These are phyloP conservation scores for Numenius arquata DNA, from an alignment of 2,113 vertebrate genomes.

Conservation along the genomic window DNA sequence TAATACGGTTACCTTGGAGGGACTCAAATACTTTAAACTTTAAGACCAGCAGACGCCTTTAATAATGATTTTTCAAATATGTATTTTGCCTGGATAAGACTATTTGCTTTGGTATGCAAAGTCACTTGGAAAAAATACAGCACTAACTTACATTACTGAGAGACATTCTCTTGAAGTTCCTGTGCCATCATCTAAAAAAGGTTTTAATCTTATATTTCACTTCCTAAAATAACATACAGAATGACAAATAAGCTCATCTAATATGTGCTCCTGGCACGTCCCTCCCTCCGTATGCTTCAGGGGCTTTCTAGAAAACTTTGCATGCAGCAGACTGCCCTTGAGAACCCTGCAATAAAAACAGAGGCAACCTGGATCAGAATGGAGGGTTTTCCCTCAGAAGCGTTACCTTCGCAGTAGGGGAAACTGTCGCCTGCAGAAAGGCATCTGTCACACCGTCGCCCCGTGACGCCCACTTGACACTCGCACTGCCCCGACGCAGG, in stretches of 20 bases:
- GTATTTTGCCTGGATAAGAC: not conserved
- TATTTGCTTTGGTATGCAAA: not conserved
- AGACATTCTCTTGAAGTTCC: not conserved
- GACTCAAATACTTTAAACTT: not conserved
- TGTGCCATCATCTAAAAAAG: not conserved
- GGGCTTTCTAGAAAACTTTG: not conserved
- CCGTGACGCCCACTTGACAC: constrained; percentile 76
- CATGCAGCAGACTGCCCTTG: not conserved
- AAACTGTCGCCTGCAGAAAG: constrained; percentile 71
- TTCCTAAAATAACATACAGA: not conserved
- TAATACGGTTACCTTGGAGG: rapidly evolving
- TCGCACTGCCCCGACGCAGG: constrained; percentile 77
- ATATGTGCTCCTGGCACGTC: not conserved
- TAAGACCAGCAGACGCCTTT: not conserved
- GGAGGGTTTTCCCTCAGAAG: not conserved
- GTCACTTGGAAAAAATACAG: not conserved
- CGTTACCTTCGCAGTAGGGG: constrained; percentile 81
- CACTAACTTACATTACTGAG: not conserved
- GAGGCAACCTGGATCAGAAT: not conserved
- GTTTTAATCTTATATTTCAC: not conserved
- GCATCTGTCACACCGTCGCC: constrained; percentile 82
- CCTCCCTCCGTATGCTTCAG: not conserved
- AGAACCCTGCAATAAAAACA: not conserved
- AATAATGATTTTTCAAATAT: not conserved
- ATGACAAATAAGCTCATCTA: not conserved